Evolutionary conservation across 2,888 invertebrate species (phyloP).

Genomic region (Rhyacophila evoluta): DNA sequence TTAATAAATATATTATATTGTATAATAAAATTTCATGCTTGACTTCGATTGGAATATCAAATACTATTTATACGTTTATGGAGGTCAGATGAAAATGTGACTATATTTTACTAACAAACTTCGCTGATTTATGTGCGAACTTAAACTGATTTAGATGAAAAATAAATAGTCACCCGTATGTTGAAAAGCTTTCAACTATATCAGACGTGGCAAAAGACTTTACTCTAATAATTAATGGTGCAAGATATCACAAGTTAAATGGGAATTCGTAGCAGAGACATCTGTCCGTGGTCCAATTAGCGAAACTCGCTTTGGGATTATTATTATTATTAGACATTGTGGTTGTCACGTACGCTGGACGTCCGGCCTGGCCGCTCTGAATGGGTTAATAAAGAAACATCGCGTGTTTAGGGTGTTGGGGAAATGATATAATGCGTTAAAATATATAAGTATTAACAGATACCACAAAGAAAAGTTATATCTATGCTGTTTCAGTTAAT

Average conservation of each 20-base stretch:
- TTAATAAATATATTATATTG: no score
- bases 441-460: no score
- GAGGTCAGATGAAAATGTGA: not conserved
- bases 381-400: not conserved
- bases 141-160: not conserved
- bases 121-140: not conserved
- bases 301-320: not conserved
- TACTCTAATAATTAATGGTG: slow-evolving; percentile 7
- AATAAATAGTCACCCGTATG: not conserved
- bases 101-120: not conserved
- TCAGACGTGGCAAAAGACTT: not conserved
- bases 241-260: slow-evolving; percentile 10
- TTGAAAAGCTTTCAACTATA: not conserved
- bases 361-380: not conserved
- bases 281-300: slow-evolving; percentile 8
- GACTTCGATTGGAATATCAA: no score
- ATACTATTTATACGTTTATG: no score
- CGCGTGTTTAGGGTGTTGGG: no score
- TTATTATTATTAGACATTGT: not conserved
- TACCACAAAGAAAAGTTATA: no score
- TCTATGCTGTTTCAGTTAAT: no score
- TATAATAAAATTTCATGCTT: no score
- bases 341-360: not conserved
- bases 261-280: slow-evolving; percentile 4
- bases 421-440: no score